These are phyloP conservation scores for Charadrius vociferus DNA, from an alignment of 2,113 vertebrate species.

Conservation along the genomic window DNA sequence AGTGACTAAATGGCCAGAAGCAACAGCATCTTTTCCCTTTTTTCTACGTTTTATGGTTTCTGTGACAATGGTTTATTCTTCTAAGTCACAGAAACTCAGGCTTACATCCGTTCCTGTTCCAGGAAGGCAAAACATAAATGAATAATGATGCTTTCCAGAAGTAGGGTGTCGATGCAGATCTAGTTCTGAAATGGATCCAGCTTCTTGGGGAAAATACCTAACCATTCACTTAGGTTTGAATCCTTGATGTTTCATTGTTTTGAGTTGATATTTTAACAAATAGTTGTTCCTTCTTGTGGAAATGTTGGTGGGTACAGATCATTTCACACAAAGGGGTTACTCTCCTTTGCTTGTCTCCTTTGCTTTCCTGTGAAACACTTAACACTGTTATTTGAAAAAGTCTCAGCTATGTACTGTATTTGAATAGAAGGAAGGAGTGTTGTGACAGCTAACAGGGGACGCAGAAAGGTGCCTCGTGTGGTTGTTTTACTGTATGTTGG, in stretches of 20 bases:
- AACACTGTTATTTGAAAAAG: background rate
- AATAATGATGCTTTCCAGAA: slow-evolving; percentile 40
- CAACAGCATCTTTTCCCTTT: background rate
- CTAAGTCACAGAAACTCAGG: slow-evolving; percentile 6
- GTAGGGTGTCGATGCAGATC: background rate
- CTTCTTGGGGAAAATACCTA: background rate
- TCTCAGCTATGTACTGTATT: background rate
- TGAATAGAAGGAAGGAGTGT: slow-evolving; percentile 28
- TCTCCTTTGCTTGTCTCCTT: slow-evolving; percentile 4
- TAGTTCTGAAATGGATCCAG: background rate
- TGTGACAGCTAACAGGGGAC: background rate
- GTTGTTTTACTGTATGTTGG: background rate
- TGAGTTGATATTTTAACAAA: background rate
- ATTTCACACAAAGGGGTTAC: background rate
- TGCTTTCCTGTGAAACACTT: background rate
- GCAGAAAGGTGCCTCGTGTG: background rate
- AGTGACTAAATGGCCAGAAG: background rate
- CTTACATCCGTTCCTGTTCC: background rate
- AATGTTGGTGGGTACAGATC: background rate
- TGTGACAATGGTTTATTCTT: slow-evolving; percentile 1
- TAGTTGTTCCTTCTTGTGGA: background rate
- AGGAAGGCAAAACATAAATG: slow-evolving; percentile 26
- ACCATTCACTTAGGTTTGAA: background rate
- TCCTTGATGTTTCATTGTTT: background rate
- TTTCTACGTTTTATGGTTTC: background rate